These are phyloP conservation scores for Sebastiscus tertius DNA, from an alignment of 2,797 vertebrate species.

Conservation along the genomic window DNA sequence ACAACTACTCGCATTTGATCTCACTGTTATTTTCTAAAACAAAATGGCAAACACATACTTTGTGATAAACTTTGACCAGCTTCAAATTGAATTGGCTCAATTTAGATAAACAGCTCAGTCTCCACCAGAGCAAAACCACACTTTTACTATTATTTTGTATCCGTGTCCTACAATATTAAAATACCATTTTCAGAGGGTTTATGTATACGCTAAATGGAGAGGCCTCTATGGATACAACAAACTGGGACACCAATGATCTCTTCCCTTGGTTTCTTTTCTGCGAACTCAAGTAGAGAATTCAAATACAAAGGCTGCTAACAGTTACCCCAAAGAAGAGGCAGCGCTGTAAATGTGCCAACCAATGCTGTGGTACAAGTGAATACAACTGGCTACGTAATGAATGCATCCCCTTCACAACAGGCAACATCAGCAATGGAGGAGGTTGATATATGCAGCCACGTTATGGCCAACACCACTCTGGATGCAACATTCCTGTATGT, in stretches of 20 bases:
- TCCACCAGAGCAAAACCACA: neutral
- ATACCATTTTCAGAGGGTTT: neutral
- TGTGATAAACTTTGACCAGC: neutral
- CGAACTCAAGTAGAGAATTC: neutral
- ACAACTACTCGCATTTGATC: neutral
- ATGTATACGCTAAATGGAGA: neutral
- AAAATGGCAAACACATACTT: neutral
- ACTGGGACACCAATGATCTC: neutral
- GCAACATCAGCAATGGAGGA: conserved; percentile 4
- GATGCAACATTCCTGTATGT: neutral
- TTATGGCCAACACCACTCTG: neutral
- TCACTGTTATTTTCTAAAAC: neutral
- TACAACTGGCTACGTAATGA: conserved; percentile 16
- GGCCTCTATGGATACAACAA: neutral
- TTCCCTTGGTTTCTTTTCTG: neutral
- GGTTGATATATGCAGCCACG: neutral
- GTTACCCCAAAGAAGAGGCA: neutral
- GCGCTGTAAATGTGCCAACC: neutral
- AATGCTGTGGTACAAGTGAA: conserved; percentile 11
- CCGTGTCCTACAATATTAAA: neutral
- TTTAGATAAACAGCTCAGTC: neutral
- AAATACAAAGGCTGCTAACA: conserved; percentile 20
- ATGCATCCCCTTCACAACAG: neutral
- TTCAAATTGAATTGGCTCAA: neutral
- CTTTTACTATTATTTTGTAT: neutral